These are phyloP conservation scores for Homarus americanus DNA, from an alignment of 1,140 invertebrate genomes.

Conservation along the genomic window DNA sequence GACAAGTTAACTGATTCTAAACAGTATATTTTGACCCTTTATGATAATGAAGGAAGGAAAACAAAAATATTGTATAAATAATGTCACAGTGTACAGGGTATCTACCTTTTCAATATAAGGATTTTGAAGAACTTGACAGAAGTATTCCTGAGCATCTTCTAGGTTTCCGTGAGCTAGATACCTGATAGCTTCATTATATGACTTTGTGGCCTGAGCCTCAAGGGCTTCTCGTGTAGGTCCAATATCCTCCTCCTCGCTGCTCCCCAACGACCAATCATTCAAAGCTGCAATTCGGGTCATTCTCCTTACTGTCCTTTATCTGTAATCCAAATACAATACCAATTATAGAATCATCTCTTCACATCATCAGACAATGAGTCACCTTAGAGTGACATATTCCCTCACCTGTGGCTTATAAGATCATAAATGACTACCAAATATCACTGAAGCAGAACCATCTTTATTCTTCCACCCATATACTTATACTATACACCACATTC, in stretches of 20 bases:
- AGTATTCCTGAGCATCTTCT: constrained; percentile 56
- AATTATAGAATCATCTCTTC: no score
- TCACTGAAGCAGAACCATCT: no score
- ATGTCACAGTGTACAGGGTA: no score
- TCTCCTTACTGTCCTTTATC: not conserved
- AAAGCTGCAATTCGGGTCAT: constrained; percentile 73
- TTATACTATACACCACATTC: no score
- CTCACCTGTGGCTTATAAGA: no score
- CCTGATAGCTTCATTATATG: constrained; percentile 63
- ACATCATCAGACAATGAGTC: no score
- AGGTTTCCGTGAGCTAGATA: constrained; percentile 52
- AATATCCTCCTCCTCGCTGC: constrained; percentile 61
- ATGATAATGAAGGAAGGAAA: not conserved
- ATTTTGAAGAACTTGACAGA: constrained; percentile 63
- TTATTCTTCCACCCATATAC: no score
- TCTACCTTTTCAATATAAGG: constrained; percentile 70
- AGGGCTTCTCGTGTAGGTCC: constrained; percentile 69
- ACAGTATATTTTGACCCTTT: no score
- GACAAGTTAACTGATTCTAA: no score
- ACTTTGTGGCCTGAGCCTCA: constrained; percentile 63
- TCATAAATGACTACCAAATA: no score
- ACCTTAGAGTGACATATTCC: no score
- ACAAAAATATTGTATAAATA: not conserved
- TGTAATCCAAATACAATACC: not conserved
- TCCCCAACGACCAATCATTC: constrained; percentile 58